Evolutionary conservation across 2,797 vertebrate species (phyloP).

Genomic region (Anguilla pacifica): DNA sequence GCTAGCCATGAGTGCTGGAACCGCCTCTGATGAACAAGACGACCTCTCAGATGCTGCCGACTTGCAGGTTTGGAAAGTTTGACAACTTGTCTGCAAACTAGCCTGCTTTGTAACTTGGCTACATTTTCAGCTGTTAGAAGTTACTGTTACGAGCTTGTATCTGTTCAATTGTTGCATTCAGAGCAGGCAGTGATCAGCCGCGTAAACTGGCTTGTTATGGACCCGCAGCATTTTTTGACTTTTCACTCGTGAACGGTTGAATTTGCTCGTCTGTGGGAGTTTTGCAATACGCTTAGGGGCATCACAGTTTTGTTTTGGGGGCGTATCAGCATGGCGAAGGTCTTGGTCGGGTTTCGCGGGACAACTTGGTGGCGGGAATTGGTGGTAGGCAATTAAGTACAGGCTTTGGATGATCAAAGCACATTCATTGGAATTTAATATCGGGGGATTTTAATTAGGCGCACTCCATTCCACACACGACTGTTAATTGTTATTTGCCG

Average conservation of each 20-base stretch:
- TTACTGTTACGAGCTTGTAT: not conserved
- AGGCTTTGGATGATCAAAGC: not conserved
- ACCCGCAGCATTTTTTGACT: not conserved
- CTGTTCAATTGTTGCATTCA: not conserved
- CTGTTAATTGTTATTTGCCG: not conserved
- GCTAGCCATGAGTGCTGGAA: conserved; percentile 35
- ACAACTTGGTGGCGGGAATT: not conserved
- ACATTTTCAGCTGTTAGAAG: not conserved
- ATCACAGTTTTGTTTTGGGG: not conserved
- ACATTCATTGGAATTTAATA: not conserved
- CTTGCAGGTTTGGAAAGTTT: not conserved
- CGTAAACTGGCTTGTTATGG: not conserved
- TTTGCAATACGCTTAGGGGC: not conserved
- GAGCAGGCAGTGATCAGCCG: not conserved
- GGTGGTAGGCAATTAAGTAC: not conserved
- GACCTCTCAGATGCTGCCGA: conserved; percentile 31
- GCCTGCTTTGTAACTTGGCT: not conserved
- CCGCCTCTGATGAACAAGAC: conserved; percentile 44
- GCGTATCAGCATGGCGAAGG: not conserved
- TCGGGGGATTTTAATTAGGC: not conserved
- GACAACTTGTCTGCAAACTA: not conserved
- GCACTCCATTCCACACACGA: no score
- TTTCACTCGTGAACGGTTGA: not conserved
- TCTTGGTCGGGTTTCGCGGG: not conserved
- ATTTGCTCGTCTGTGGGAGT: not conserved